Conservation (phyloP, 2,113 vertebrate genomes). For the Tragelaphus strepsiceros region DNA sequence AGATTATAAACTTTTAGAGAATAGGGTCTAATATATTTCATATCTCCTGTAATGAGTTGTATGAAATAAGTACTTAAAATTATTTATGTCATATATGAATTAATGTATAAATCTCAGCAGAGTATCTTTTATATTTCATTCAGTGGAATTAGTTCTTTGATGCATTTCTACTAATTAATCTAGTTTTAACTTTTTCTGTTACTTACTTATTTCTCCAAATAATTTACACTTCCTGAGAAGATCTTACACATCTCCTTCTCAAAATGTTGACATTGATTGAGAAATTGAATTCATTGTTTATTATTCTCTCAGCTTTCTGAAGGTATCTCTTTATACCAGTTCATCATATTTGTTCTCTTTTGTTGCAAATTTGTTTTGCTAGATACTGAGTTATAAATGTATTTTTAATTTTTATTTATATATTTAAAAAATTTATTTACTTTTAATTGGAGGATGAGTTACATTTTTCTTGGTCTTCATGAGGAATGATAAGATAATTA, state of each 20-base stretch:
- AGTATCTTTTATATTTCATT: neutral
- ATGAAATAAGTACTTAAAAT: neutral
- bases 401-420: neutral
- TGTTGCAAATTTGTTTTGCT: constrained; percentile 13
- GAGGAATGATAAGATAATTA: neutral
- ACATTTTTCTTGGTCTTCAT: neutral
- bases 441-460: neutral
- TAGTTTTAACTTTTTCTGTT: constrained; percentile 21
- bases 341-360: constrained; percentile 15
- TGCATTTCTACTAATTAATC: neutral
- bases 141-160: constrained; percentile 2
- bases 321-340: neutral
- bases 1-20: neutral
- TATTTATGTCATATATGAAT: neutral
- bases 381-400: neutral
- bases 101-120: neutral
- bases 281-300: neutral
- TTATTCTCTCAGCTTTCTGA: neutral
- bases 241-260: neutral
- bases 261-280: neutral
- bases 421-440: neutral
- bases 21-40: neutral
- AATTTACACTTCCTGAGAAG: neutral
- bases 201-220: neutral
- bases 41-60: neutral